Percentiles rank a stretch among this genome's conserved stretches.
Conservation (phyloP, 2,888 invertebrate species). For the Drosophila testacea region DNA sequence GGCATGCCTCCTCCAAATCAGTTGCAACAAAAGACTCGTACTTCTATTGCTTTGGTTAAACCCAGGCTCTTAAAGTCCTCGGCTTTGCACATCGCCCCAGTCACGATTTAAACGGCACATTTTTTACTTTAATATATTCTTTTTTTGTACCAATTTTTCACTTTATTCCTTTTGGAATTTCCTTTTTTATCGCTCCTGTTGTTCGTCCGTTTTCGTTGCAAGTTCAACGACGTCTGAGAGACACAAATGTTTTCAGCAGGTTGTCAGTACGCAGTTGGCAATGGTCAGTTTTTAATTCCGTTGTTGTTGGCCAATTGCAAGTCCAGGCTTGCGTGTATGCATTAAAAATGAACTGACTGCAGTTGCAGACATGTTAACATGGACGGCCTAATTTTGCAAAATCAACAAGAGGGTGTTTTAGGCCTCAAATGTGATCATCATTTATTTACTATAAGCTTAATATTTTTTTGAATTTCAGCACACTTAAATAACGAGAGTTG, state of each 20-base stretch:
- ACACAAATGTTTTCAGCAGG: conserved; percentile 16
- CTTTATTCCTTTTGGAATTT: background rate
- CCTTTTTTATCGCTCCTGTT: background rate
- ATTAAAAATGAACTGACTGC: conserved; percentile 51
- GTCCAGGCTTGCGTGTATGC: conserved; percentile 63
- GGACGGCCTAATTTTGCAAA: conserved; percentile 28
- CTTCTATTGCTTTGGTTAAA: background rate
- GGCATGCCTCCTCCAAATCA: conserved; percentile 73
- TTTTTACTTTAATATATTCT: background rate
- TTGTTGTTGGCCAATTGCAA: conserved; percentile 42
- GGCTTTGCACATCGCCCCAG: conserved; percentile 60
- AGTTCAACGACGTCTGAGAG: conserved; percentile 70
- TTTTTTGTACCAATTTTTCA: background rate
- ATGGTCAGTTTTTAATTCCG: conserved; percentile 11
- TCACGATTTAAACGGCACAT: conserved; percentile 57
- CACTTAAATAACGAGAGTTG: no score
- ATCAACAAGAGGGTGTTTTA: conserved; percentile 3
- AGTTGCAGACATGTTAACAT: conserved; percentile 20
- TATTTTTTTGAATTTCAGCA: conserved; percentile 6
- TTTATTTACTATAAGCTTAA: background rate
- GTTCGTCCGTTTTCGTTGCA: conserved; percentile 51
- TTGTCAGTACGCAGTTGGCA: conserved; percentile 38
- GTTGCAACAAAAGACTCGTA: background rate
- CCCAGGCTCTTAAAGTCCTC: conserved; percentile 55
- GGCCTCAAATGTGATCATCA: conserved; percentile 6